A percentile compares a stretch with the other conserved stretches of the same genome.
Conservation (phyloP, 2,888 invertebrate species). For the Hirtodrosophila cameraria region DNA sequence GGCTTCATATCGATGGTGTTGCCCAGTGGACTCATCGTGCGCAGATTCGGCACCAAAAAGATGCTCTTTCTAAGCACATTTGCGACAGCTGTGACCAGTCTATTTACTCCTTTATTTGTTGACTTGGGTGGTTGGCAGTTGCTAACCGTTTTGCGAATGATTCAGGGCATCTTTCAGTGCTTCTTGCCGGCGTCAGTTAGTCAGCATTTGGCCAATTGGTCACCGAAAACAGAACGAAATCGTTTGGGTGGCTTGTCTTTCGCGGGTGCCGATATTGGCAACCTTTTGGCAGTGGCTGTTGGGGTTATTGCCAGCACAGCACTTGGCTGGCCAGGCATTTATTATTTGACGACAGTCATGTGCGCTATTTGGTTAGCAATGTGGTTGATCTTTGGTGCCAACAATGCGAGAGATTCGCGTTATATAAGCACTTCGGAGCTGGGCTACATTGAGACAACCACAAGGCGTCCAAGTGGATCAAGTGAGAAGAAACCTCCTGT, state of each 20-base stretch:
- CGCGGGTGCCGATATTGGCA: conserved; percentile 82
- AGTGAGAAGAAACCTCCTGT: not conserved
- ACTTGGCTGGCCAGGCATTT: not conserved
- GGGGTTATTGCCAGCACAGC: not conserved
- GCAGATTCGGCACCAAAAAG: conserved; percentile 88
- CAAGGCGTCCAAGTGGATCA: too few relatives aligned
- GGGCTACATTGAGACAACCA: not conserved
- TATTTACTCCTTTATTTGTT: conserved; percentile 88
- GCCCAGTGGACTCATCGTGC: conserved; percentile 87
- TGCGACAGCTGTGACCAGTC: conserved; percentile 84
- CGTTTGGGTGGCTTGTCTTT: conserved; percentile 85
- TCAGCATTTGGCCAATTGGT: conserved; percentile 88
- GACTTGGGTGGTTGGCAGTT: conserved; percentile 86
- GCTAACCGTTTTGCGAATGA: conserved; percentile 86
- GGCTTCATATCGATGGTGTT: conserved; percentile 87
- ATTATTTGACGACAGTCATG: not conserved
- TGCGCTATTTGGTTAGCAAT: not conserved
- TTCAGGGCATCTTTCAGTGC: conserved; percentile 88
- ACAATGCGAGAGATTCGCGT: not conserved
- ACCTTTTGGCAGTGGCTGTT: not conserved
- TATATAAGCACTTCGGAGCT: not conserved
- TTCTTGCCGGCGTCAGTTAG: conserved; percentile 88
- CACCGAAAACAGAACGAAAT: conserved; percentile 84
- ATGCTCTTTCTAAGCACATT: conserved; percentile 82
- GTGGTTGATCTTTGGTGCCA: not conserved